These are phyloP conservation scores for Bathybates hornii DNA, from an alignment of 2,113 vertebrate genomes.

Conservation along the genomic window DNA sequence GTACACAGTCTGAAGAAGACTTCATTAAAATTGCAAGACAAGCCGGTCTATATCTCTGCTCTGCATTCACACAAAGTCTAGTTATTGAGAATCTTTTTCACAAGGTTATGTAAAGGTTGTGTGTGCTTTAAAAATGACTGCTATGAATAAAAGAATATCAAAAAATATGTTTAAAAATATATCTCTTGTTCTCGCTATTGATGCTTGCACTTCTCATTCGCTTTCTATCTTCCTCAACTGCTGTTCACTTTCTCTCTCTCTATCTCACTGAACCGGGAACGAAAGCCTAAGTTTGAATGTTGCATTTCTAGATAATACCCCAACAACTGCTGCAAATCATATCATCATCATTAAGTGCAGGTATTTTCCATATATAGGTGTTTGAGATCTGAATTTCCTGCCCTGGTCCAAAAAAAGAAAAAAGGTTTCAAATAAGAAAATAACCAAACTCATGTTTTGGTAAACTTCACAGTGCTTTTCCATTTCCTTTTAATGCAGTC, in stretches of 20 bases:
- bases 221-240: not conserved
- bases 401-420: not conserved
- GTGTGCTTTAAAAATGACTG: not conserved
- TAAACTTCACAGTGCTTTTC: not conserved
- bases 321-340: not conserved
- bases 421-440: not conserved
- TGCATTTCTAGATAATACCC: not conserved
- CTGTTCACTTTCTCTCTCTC: not conserved
- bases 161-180: not conserved
- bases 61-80: not conserved
- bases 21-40: not conserved
- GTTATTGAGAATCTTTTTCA: not conserved
- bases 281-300: not conserved
- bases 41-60: not conserved
- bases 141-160: not conserved
- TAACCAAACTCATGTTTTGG: not conserved
- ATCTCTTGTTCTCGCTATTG: not conserved
- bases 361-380: not conserved
- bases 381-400: not conserved
- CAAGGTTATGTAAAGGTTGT: not conserved
- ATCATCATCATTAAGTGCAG: not conserved
- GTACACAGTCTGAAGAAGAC: not conserved
- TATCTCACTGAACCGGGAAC: not conserved
- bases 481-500: not conserved
- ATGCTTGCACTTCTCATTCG: not conserved